Percentiles rank a stretch among this genome's conserved stretches.
phyloP scores from a whole-genome alignment of 2,797 vertebrate genomes.

The Gouania willdenowi region DNA sequence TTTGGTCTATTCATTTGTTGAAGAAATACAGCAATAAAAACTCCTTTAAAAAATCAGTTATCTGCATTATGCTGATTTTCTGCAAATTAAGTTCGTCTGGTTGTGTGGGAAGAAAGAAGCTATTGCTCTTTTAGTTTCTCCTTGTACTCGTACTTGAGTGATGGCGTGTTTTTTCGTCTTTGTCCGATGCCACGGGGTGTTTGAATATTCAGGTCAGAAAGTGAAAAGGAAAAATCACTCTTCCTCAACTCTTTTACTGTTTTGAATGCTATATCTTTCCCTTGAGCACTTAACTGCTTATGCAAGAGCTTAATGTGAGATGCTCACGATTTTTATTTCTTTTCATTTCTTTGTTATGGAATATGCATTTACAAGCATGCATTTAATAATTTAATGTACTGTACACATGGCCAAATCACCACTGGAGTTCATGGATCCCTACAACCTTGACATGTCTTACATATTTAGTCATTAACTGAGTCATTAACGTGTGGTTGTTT shows the following conservation, averaged over 20 bases:
- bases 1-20: too few relatives aligned
- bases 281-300: constrained; percentile 29
- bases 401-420: too few relatives aligned
- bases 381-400: too few relatives aligned
- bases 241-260: constrained; percentile 35
- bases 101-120: constrained; percentile 28
- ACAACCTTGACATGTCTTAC: too few relatives aligned
- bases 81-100: constrained; percentile 3
- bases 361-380: too few relatives aligned
- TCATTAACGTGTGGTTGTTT: too few relatives aligned
- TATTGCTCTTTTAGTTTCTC: constrained; percentile 28
- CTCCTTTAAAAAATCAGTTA: too few relatives aligned
- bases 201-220: constrained; percentile 66
- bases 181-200: constrained; percentile 51
- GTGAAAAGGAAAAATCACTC: constrained; percentile 26
- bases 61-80: constrained; percentile 3
- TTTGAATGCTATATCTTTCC: constrained; percentile 28
- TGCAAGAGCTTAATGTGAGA: constrained; percentile 20
- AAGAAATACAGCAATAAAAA: too few relatives aligned
- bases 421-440: too few relatives aligned
- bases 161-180: constrained; percentile 34
- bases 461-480: too few relatives aligned
- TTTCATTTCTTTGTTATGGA: too few relatives aligned
- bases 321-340: too few relatives aligned
- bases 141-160: constrained; percentile 35